Evolutionary conservation across 1,140 invertebrate genomes (phyloP).

Genomic region (Drosophila lini): DNA sequence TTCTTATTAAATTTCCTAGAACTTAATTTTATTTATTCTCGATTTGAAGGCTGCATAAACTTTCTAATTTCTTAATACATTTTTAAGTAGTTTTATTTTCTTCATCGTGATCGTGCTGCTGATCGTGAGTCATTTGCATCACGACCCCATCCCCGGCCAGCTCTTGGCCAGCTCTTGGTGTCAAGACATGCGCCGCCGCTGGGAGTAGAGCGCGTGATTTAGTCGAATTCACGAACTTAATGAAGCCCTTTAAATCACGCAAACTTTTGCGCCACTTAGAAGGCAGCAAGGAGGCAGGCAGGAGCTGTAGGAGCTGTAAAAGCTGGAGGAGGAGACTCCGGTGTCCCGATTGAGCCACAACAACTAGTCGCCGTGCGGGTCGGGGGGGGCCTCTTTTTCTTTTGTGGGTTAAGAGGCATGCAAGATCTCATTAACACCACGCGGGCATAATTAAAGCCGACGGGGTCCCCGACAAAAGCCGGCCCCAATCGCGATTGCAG

Average conservation of each 20-base stretch:
- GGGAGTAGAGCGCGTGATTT: conserved; percentile 78
- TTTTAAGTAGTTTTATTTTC: not conserved
- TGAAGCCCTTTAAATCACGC: conserved; percentile 84
- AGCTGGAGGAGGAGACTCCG: conserved; percentile 1
- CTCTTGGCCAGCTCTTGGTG: conserved; percentile 37
- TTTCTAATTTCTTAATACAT: not conserved
- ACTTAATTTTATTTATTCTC: not conserved
- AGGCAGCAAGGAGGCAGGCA: conserved; percentile 32
- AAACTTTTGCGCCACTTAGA: conserved; percentile 79
- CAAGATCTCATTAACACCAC: conserved; percentile 84
- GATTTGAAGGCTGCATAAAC: no score
- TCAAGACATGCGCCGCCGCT: conserved; percentile 72
- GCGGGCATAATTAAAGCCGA: conserved; percentile 83
- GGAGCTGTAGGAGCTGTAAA: not conserved
- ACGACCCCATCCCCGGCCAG: conserved; percentile 33
- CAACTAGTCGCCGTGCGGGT: conserved; percentile 53
- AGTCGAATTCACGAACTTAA: conserved; percentile 84
- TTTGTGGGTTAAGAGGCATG: conserved; percentile 38
- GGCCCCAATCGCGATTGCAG: conserved; percentile 77
- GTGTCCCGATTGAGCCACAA: conserved; percentile 67
- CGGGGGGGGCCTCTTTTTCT: conserved; percentile 6
- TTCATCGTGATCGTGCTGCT: not conserved
- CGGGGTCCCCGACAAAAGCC: conserved; percentile 52
- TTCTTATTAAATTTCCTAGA: not conserved
- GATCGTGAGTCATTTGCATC: conserved; percentile 24